These are phyloP conservation scores for Pandemis heparana DNA, from an alignment of 2,888 invertebrate species.

Conservation along the genomic window DNA sequence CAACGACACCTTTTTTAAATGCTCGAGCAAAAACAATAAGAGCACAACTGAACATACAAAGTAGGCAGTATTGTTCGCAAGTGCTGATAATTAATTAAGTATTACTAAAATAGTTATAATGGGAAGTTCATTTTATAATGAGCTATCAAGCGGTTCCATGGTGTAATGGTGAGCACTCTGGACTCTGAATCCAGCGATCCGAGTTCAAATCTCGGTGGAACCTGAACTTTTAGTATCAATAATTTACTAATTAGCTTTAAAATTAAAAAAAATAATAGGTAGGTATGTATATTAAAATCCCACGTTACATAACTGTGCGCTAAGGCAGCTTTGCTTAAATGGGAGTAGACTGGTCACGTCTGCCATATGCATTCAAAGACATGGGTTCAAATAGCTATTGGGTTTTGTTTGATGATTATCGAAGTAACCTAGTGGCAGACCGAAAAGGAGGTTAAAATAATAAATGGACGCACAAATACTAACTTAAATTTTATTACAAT, in stretches of 20 bases:
- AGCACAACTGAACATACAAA: not conserved
- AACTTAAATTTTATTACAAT: too few species aligned
- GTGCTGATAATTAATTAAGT: not conserved
- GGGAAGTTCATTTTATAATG: not conserved
- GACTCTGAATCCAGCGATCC: constrained; percentile 89
- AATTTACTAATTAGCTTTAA: not conserved
- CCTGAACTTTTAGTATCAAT: constrained; percentile 55
- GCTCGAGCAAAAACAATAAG: not conserved
- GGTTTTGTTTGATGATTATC: too few species aligned
- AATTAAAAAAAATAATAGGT: not conserved
- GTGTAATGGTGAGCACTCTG: constrained; percentile 87
- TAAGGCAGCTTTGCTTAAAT: too few species aligned
- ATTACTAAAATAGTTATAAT: not conserved
- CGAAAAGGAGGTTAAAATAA: too few species aligned
- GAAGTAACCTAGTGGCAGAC: too few species aligned
- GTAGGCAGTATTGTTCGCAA: not conserved
- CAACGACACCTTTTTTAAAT: not conserved
- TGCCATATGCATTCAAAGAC: too few species aligned
- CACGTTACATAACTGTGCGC: too few species aligned
- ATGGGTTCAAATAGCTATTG: too few species aligned
- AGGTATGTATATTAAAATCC: too few species aligned
- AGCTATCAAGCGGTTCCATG: not conserved
- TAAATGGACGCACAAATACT: too few species aligned
- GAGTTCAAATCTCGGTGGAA: constrained; percentile 89
- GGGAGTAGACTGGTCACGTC: too few species aligned